Base-by-base conservation (phyloP, 2,888 invertebrate species). In the Archips crataeganus region DNA sequence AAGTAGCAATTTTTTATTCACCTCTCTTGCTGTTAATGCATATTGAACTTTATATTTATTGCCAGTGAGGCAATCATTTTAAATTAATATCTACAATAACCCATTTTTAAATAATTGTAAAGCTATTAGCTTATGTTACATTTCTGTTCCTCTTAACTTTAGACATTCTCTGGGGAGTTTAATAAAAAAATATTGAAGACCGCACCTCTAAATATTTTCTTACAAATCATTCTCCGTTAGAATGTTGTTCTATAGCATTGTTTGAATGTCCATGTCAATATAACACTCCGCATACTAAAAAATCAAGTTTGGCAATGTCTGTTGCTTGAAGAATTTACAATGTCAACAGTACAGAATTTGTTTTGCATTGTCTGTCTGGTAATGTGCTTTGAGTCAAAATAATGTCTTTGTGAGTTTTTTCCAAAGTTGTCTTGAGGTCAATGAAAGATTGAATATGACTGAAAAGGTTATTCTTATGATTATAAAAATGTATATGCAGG, bases 271-370 rank as follows among this genome's bases (percentile, higher is more conserved):
- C 5, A n/a, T 45, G 32, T 45, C 62, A 47, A 62, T 23, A 45
- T 45, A 62, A 23, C 63, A 42, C 23, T 23, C 3, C 1, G 6
- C 45, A 63, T 6, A 13, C 45, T 63, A 47, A 36, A 60, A 60
- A 36, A 60, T 23, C 65, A 15, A 15, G 65, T 65, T 65, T 23
- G n/a, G 6, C 3, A 15, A 5, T 57, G 34, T n/a, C 9, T 49
- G 10, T 66, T 45, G 45, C 42, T 32, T 11, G 11, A 57, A 45
- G 59, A 69, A 69, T 73, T 49, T 49, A 59, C 69, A 59, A 69
- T 69, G 42, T 64, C 68, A 63, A 68, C 59, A 59, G 57, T n/a
- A 54, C 2, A 15, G 3, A 57, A 32, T 63, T 69, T 64, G 57
- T 42, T 54, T 61, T 61, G 15, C 15, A 11, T 36, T 66, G 39